Evolutionary conservation across 1,140 invertebrate genomes (phyloP).

Genomic region (Dufourea novaeangliae): DNA sequence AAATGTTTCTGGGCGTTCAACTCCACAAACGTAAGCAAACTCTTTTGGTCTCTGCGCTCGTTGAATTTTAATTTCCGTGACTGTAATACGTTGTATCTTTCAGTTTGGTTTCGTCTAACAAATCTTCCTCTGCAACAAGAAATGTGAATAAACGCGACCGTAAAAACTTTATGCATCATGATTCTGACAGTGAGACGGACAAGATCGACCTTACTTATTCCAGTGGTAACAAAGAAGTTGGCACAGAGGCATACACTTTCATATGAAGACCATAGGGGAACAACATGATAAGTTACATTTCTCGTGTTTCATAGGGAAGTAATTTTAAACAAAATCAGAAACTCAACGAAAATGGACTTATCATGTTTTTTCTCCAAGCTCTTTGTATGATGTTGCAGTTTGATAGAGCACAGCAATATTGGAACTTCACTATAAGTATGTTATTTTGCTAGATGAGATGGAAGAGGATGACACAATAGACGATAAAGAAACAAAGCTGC

Average conservation of each 20-base stretch:
- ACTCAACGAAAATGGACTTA: no score
- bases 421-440: not conserved
- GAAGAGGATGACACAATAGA: no score
- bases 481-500: not conserved
- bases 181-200: not conserved
- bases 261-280: no score
- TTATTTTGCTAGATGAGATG: not conserved
- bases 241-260: no score
- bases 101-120: not conserved
- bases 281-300: no score
- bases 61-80: not conserved
- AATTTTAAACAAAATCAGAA: no score
- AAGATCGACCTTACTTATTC: no score
- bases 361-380: no score
- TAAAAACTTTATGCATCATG: not conserved
- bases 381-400: slow-evolving; percentile 18
- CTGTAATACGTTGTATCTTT: no score
- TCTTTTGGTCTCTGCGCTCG: not conserved
- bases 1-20: not conserved
- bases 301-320: no score
- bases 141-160: not conserved
- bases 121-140: not conserved
- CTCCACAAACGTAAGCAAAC: slow-evolving; percentile 16
- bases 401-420: not conserved
- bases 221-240: not conserved